These are phyloP conservation scores for Dolichotis patagonum DNA, from an alignment of 2,113 vertebrate genomes.

Conservation along the genomic window DNA sequence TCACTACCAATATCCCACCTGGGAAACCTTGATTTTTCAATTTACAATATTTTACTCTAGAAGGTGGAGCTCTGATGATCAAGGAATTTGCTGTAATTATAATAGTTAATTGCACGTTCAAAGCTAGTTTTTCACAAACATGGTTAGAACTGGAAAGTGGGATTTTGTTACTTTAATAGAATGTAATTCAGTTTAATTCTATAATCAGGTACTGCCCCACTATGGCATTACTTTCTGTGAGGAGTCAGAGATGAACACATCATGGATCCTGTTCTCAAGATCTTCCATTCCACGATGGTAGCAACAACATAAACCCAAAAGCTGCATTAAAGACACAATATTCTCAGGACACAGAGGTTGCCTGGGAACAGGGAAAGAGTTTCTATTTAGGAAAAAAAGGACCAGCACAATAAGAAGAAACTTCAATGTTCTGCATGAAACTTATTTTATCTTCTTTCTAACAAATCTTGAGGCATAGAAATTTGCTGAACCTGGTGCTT, in stretches of 20 bases:
- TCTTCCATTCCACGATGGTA: neutral
- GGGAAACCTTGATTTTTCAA: neutral
- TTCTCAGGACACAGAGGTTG: neutral
- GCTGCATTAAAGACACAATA: neutral
- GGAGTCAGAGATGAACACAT: neutral
- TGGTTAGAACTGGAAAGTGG: neutral
- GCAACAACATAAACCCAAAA: neutral
- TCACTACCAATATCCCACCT: neutral
- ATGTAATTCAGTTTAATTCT: neutral
- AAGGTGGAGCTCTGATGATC: neutral
- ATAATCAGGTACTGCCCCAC: neutral
- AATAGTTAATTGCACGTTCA: neutral
- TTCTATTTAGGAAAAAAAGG: neutral
- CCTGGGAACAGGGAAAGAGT: neutral
- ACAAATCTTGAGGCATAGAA: neutral
- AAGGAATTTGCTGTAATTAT: neutral
- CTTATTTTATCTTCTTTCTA: slow-evolving; percentile 20
- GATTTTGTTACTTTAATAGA: neutral
- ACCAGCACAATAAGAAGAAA: neutral
- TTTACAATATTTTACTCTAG: neutral
- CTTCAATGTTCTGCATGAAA: neutral
- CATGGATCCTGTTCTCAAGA: neutral
- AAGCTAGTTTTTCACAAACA: neutral
- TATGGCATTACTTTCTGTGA: neutral
- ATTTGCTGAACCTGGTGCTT: slow-evolving; percentile 35